These are phyloP conservation scores for Nemurella pictetii DNA, from an alignment of 2,888 invertebrate species.

Conservation along the genomic window DNA sequence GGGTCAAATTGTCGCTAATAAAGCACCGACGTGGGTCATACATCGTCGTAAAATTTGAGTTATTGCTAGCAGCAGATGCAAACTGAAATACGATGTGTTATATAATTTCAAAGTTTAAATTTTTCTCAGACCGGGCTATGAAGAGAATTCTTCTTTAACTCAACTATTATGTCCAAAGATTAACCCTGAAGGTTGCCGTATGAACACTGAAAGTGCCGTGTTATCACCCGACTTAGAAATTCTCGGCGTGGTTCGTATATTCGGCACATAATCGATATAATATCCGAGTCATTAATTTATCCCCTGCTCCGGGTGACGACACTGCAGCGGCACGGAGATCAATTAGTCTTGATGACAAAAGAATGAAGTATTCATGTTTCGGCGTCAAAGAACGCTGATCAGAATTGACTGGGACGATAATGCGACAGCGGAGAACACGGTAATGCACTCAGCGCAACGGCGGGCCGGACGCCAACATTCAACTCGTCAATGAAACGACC, in stretches of 20 bases:
- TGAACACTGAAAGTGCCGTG: neutral
- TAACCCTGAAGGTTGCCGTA: no score
- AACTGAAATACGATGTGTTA: no score
- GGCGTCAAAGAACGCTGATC: constrained; percentile 45
- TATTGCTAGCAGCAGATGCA: no score
- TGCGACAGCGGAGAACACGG: constrained; percentile 50
- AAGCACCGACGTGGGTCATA: no score
- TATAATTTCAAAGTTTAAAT: neutral
- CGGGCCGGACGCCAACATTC: constrained; percentile 35
- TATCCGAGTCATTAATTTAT: neutral
- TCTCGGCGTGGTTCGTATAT: neutral
- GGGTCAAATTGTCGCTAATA: neutral
- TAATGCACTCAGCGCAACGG: constrained; percentile 51
- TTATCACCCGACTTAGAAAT: neutral
- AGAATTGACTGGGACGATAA: constrained; percentile 54
- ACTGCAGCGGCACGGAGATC: neutral
- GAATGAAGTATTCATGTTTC: constrained; percentile 14
- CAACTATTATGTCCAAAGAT: neutral
- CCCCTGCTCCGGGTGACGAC: neutral
- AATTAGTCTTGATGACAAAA: constrained; percentile 20
- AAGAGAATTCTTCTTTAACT: neutral
- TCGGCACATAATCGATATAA: neutral
- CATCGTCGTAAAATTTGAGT: neutral
- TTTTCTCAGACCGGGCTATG: neutral
- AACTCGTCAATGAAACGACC: neutral